Base-by-base conservation (phyloP, 2,797 vertebrate genomes). In the Anolis apletophallus region DNA sequence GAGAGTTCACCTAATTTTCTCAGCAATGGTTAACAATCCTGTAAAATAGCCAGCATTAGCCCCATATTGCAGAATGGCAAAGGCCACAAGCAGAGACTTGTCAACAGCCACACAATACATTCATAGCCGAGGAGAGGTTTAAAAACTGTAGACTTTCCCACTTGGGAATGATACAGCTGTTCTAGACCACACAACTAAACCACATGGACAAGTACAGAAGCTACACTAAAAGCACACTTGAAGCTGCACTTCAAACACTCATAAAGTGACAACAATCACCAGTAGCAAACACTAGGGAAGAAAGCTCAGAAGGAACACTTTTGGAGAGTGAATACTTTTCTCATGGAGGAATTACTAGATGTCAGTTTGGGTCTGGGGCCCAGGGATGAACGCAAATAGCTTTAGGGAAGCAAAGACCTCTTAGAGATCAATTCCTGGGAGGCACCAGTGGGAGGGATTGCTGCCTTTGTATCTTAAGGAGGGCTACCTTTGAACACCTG, bases 141-240 rank as follows among this genome's bases (percentile, higher is more conserved):
- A 77, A 61, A n/a, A 71, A 57, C 5, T 8, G 6, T 23, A 72
- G n/a, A 2, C 19, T 29, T 64, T 16, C 40, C 14, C n/a, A 52
- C 13, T 17, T 64, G 19, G 40, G 73, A 72, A 72, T 55, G 32
- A 17, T 21, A 84, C 46, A 54, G 68, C 55, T 11, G 32, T 17
- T 87, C 46, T 73, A 64, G 68, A 72, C 32, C 81, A 67, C 26
- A 64, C 32, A 75, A 73, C 81, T 8, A 68, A 52, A 64, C 40
- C 75, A 83, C 81, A 84, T 32, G 75, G 55, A 87, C 75, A 67
- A 64, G 64, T 67, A 84, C 75, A 83, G 9, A 26, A 64, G 71
- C 84, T 80, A 78, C 34, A 34, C 67, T 78, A 79, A 46, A 21
- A n/a, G 54, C 40, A 72, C 81, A 83, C 40, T 40, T 68, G 72